Base-by-base conservation (phyloP, 2,797 vertebrate species). In the Sebastes melanostomus region DNA sequence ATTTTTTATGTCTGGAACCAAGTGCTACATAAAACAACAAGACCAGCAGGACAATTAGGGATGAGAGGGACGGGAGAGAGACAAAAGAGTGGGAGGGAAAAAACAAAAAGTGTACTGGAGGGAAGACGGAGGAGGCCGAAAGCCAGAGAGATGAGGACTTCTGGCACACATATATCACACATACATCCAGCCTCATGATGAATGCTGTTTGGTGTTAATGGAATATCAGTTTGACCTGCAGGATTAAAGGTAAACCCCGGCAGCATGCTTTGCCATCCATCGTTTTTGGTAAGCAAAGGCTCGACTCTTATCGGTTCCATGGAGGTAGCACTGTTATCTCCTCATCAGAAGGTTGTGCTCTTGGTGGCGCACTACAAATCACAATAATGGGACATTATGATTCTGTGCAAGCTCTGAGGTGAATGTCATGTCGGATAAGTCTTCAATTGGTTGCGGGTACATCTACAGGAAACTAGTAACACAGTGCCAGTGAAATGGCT, bases 1-100 rank as follows among this genome's bases (percentile, higher is more conserved):
- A 80, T 84, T 55, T 36, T 42, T 77, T 78, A 46, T 46, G 60
- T 74, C 58, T 86, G 67, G 36, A 75, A 78, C 75, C 66, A 80
- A 60, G 72, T 70, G 77, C 22, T 73, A 12, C 70, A 76, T 56
- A 50, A 72, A 78, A 73, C 66, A 84, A 75, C 74, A 86, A 67
- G 63, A 75, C 4, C 79, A 76, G 55, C 60, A 61, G 42, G 58
- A 62, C 29, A 27, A 22, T 69, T n/a, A 68, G 62, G 50, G 67
- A 34, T 0, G 12, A 70, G 22, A 66, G 25, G 20, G 55, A 66
- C 29, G 20, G 8, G 6, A 66, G 27, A 38, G 20, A 66, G 18
- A 70, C 1, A 2, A 52, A n/a, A 27, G 4, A 46, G 68, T 36
- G 54, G 60, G 27, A 42, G 24, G 34, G 25, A 34, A 29, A 46